phyloP scores from a whole-genome alignment of 2,888 invertebrate species.

The Siphlonurus alternatus region DNA sequence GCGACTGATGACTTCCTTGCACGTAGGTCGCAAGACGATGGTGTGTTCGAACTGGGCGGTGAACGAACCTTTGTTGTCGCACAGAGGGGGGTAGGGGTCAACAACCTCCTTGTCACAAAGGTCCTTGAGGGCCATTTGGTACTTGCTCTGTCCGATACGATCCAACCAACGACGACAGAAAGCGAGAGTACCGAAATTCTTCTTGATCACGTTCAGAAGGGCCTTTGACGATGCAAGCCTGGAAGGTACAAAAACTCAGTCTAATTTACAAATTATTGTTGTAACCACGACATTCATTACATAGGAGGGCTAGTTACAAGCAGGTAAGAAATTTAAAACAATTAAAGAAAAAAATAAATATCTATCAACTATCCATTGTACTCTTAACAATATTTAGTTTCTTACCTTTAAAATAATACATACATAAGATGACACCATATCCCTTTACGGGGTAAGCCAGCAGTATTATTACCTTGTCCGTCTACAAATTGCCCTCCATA shows the following conservation, averaged over 20 bases:
- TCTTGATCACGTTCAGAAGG: slow-evolving; percentile 80
- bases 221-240: slow-evolving; percentile 86
- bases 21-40: slow-evolving; percentile 88
- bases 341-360: too few relatives aligned
- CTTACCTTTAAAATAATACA: too few relatives aligned
- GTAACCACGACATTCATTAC: too few relatives aligned
- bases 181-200: slow-evolving; percentile 92
- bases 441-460: too few relatives aligned
- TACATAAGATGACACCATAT: too few relatives aligned
- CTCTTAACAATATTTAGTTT: too few relatives aligned
- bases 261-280: slow-evolving; percentile 4
- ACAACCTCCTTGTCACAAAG: slow-evolving; percentile 94
- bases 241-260: slow-evolving; percentile 19
- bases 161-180: slow-evolving; percentile 99
- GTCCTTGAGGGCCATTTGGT: slow-evolving; percentile 97
- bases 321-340: too few relatives aligned
- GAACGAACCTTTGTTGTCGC: slow-evolving; percentile 93
- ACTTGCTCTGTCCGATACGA: slow-evolving; percentile 89
- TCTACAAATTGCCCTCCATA: too few relatives aligned
- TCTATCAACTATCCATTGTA: too few relatives aligned
- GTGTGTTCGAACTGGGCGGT: slow-evolving; percentile 99
- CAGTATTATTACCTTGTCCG: too few relatives aligned
- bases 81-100: slow-evolving; percentile 96
- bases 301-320: too few relatives aligned
- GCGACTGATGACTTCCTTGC: slow-evolving; percentile 94